Evolutionary conservation across 2,888 invertebrate genomes (phyloP).

Genomic region (Vannuccia rotundouncinata): DNA sequence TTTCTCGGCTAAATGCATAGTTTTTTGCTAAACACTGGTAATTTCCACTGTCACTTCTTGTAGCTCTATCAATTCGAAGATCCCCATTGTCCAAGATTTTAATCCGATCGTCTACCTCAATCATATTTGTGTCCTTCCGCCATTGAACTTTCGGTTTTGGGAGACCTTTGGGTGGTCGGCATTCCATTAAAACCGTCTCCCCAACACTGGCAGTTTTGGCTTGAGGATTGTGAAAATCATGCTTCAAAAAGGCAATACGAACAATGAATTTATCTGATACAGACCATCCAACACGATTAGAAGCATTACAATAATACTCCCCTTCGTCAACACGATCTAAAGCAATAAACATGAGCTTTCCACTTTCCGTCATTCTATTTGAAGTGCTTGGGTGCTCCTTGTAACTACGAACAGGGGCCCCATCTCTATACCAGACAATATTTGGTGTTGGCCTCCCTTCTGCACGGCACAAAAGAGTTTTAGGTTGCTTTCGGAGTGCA

Average conservation of each 20-base stretch:
- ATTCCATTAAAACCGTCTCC: conserved; percentile 37
- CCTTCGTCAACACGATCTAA: conserved; percentile 33
- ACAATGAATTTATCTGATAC: conserved; percentile 32
- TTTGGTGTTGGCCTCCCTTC: conserved; percentile 45
- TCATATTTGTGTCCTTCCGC: conserved; percentile 28
- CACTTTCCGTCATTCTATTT: background rate
- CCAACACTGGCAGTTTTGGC: conserved; percentile 35
- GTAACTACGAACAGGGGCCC: conserved; percentile 41
- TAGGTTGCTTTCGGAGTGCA: conserved; percentile 28
- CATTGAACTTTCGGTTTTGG: conserved; percentile 34
- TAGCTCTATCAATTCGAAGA: conserved; percentile 31
- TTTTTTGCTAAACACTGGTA: conserved; percentile 36
- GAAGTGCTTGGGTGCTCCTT: conserved; percentile 39
- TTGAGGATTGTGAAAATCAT: conserved; percentile 31
- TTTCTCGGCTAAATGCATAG: conserved; percentile 33
- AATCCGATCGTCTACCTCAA: conserved; percentile 15
- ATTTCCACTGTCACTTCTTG: conserved; percentile 25
- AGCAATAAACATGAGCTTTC: conserved; percentile 20
- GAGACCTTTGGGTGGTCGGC: conserved; percentile 33
- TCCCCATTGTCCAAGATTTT: conserved; percentile 30
- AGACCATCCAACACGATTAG: conserved; percentile 31
- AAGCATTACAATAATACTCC: conserved; percentile 38
- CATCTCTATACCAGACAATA: conserved; percentile 47
- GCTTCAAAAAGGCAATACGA: conserved; percentile 31
- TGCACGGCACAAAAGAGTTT: conserved; percentile 44